These are phyloP conservation scores for Abrostola triplasia DNA, from an alignment of 2,888 invertebrate genomes.

Conservation along the genomic window DNA sequence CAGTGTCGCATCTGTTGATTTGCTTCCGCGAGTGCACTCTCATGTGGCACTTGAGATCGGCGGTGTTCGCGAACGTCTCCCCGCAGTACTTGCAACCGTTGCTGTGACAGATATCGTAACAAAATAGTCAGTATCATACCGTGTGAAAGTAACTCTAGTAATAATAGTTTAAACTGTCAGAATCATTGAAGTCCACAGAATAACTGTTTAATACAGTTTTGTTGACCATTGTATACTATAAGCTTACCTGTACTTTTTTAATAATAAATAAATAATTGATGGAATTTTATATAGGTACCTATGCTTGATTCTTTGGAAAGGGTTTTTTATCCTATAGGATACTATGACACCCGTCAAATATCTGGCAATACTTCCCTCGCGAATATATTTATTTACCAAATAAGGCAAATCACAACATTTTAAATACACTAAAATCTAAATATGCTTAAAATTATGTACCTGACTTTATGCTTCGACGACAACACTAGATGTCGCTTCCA, in stretches of 20 bases:
- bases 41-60: conserved; percentile 47
- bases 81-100: conserved; percentile 61
- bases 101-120: conserved; percentile 39
- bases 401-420: neutral
- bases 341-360: no score
- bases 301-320: no score
- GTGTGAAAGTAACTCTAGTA: neutral
- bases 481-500: conserved; percentile 62
- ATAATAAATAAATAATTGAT: no score
- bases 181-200: no score
- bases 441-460: conserved; percentile 13
- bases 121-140: conserved; percentile 1
- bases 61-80: conserved; percentile 47
- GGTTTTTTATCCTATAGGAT: no score
- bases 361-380: neutral
- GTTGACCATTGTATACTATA: no score
- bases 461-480: conserved; percentile 54
- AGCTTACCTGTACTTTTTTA: no score
- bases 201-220: no score
- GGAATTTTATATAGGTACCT: no score
- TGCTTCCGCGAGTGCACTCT: conserved; percentile 42
- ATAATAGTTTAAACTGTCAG: no score
- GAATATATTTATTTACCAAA: neutral
- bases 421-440: neutral
- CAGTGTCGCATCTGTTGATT: conserved; percentile 14